Evolutionary conservation across 2,888 invertebrate species (phyloP).

Genomic region (Caradrina clavipalpis): DNA sequence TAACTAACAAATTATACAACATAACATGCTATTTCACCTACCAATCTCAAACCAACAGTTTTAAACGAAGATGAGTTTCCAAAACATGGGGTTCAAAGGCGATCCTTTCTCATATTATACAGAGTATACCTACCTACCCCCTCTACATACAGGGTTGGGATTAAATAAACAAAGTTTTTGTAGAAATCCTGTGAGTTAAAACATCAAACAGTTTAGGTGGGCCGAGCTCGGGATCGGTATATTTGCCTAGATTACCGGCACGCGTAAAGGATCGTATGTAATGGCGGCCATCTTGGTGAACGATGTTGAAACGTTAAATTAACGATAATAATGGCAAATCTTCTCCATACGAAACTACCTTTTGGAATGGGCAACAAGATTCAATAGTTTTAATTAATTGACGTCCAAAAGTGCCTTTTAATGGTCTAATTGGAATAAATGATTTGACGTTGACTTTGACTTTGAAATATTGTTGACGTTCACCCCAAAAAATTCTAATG

Average conservation of each 20-base stretch:
- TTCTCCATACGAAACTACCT: no score
- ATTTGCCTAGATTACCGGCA: constrained; percentile 84
- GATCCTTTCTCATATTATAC: constrained; percentile 21
- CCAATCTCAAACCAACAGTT: background rate
- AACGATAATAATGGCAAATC: background rate
- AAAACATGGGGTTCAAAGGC: constrained; percentile 33
- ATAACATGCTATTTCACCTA: background rate
- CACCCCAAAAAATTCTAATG: background rate
- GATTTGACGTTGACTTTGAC: no score
- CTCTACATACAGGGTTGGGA: constrained; percentile 66
- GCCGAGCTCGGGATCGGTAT: constrained; percentile 72
- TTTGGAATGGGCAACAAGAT: no score
- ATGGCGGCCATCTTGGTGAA: constrained; percentile 60
- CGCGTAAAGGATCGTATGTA: constrained; percentile 75
- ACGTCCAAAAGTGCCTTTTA: no score
- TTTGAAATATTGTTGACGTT: no score
- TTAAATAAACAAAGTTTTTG: constrained; percentile 85
- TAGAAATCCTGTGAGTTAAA: constrained; percentile 79
- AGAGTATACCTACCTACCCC: no score
- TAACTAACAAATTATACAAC: background rate
- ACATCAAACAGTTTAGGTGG: constrained; percentile 84
- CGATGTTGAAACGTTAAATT: constrained; percentile 57
- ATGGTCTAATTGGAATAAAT: no score
- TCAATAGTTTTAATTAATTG: no score
- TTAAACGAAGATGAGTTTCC: constrained; percentile 26